Evolutionary conservation across 2,797 vertebrate genomes (phyloP).

Genomic region (Chaetodon trifasciatus): DNA sequence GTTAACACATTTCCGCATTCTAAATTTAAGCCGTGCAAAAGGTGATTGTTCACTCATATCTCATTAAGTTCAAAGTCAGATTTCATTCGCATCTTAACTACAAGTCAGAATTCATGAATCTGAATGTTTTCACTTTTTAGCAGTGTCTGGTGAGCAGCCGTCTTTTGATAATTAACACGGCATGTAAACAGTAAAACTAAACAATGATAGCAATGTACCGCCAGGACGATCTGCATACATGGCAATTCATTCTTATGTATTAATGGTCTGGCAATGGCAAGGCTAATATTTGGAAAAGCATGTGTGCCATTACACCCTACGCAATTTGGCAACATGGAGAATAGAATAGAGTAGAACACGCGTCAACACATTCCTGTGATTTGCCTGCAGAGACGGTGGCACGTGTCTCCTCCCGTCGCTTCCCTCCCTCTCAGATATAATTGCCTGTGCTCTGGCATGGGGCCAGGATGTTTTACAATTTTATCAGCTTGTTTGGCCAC

Average conservation of each 20-base stretch:
- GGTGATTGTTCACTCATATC: conserved; percentile 13
- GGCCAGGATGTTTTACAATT: conserved; percentile 67
- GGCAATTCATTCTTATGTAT: neutral
- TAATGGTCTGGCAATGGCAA: neutral
- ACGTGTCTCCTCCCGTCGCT: conserved; percentile 44
- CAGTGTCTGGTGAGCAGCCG: neutral
- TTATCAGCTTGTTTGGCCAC: conserved; percentile 76
- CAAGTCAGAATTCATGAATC: neutral
- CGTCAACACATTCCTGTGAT: conserved; percentile 52
- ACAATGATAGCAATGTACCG: neutral
- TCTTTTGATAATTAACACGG: neutral
- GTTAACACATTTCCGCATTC: conserved; percentile 11
- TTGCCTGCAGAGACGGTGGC: conserved; percentile 26
- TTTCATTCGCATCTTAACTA: neutral
- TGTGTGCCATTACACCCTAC: neutral
- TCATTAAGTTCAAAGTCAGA: neutral
- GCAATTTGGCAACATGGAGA: neutral
- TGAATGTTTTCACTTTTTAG: neutral
- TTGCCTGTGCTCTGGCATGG: conserved; percentile 67
- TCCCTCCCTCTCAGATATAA: conserved; percentile 66
- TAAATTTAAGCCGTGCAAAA: neutral
- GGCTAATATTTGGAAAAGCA: neutral
- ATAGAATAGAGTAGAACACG: neutral
- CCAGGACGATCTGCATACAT: neutral
- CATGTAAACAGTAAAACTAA: neutral